Percentiles rank a stretch among this genome's conserved stretches.
Conservation (phyloP, 2,888 invertebrate species). For the Drosophila austrosaltans region DNA sequence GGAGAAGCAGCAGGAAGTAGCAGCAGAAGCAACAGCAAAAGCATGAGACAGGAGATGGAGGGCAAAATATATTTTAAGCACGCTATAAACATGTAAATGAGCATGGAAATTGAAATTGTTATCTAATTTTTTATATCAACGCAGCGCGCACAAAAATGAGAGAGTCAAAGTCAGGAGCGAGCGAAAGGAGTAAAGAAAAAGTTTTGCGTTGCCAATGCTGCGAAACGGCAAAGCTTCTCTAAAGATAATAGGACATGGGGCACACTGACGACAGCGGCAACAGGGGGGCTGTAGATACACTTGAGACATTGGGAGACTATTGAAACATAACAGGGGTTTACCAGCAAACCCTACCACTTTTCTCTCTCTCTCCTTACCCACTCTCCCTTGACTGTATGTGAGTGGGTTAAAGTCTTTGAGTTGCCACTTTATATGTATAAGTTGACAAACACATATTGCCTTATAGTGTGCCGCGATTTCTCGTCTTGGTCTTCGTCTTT, state of each 20-base stretch:
- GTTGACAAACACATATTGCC: constrained; percentile 41
- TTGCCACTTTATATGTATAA: constrained; percentile 37
- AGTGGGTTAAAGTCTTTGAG: constrained; percentile 16
- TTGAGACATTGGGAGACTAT: constrained; percentile 55
- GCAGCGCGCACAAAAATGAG: constrained; percentile 57
- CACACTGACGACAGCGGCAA: constrained; percentile 25
- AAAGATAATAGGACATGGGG: constrained; percentile 29
- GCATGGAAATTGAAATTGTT: constrained; percentile 82
- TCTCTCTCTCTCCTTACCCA: neutral
- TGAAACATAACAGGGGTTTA: constrained; percentile 66
- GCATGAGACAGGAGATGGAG: constrained; percentile 21
- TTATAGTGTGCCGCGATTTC: constrained; percentile 16
- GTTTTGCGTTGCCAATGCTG: constrained; percentile 1
- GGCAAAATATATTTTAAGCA: constrained; percentile 72
- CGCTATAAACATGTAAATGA: constrained; percentile 81
- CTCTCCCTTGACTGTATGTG: neutral
- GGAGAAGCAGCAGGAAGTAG: neutral
- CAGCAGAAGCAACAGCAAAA: constrained; percentile 58
- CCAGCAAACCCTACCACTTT: neutral
- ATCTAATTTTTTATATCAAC: constrained; percentile 78
- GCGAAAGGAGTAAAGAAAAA: constrained; percentile 61
- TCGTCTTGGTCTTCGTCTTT: constrained; percentile 1
- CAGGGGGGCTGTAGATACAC: constrained; percentile 40
- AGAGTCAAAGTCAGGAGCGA: constrained; percentile 12
- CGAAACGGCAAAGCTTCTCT: constrained; percentile 47